A percentile compares a stretch with the other conserved stretches of the same genome.
Conservation (phyloP, 1,140 invertebrate species). For the Trichogramma pretiosum region DNA sequence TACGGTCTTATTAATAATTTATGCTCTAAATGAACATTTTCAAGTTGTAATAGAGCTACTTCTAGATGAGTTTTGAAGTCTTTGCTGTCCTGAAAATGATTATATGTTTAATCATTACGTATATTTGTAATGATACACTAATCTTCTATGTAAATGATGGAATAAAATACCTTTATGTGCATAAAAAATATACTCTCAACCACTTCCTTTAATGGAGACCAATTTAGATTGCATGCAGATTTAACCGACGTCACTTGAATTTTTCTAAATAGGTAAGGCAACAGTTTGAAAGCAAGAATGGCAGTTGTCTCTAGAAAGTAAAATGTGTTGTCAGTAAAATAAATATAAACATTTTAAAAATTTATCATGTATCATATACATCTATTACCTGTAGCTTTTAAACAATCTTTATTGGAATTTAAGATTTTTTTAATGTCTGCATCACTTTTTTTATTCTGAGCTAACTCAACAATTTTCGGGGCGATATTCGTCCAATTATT, state of each 20-base stretch:
- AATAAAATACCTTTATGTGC: conserved; percentile 16
- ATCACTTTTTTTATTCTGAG: too few relatives aligned
- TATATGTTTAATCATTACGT: not conserved
- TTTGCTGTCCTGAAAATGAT: conserved; percentile 13
- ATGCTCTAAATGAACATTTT: conserved; percentile 11
- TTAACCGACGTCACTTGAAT: conserved; percentile 15
- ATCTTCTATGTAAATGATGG: conserved; percentile 3
- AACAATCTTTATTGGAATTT: too few relatives aligned
- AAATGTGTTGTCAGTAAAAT: too few relatives aligned
- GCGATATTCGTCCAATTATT: too few relatives aligned
- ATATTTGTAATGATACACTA: not conserved
- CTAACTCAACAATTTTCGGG: too few relatives aligned
- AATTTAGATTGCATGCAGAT: conserved; percentile 17
- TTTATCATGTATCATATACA: too few relatives aligned
- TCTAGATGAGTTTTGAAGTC: conserved; percentile 12
- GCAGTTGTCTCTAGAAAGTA: too few relatives aligned
- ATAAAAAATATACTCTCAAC: conserved; percentile 10
- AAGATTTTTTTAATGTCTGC: too few relatives aligned
- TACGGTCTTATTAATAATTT: conserved; percentile 12
- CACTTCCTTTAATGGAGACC: conserved; percentile 17
- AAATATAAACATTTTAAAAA: too few relatives aligned
- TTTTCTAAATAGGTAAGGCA: conserved; percentile 20
- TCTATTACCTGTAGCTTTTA: too few relatives aligned
- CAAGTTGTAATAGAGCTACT: not conserved
- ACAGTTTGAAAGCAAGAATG: not conserved